Evolutionary conservation across 2,113 vertebrate genomes (phyloP), one percentile per base, ranked within the genome.

Genomic region (Pogona vitticeps): DNA sequence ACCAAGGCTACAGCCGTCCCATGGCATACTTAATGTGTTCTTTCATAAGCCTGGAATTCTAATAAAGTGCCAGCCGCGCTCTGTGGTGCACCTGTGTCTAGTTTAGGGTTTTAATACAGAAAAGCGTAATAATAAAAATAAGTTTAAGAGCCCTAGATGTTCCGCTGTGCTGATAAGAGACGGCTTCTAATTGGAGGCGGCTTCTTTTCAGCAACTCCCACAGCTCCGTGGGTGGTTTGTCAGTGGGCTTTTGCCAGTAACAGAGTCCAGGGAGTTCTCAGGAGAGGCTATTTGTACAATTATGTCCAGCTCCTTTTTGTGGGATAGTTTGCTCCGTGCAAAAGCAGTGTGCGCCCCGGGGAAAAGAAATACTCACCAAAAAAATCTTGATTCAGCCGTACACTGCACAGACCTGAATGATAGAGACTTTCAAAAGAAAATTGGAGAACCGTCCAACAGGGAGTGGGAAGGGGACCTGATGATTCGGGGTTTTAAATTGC

Each of bases 21-120:
- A 42, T 61, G 83, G 33, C 28, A 3, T 88, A 77, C 89, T 92
- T 87, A 86, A 87, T 89, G 33, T 21, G 36, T 0, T 89, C 85
- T 82, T 90, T 82, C 1, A 33, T 92, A 86, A 89, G 85, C 88
- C 58, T 84, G 80, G 40, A 93, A 86, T 91, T 90, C 80, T 58
- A 91, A 84, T 8, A 88, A 84, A 91, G 28, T 87, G 13, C 82
- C 80, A 38, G 80, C 42, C 92, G n/a, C 92, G n/a, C 46, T 91
- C 56, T 76, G 28, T 18, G 72, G 70, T 83, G 83, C 89, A 67
- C 78, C 10, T 1, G 77, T 3, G 28, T 79, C 84, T 93, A 46
- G 63, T 82, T 15, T n/a, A 58, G 84, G 33, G 78, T 80, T 83
- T 84, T 85, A 59, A 73, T 90, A 40, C 75, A 20, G 68, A 82